Evolutionary conservation across 2,888 invertebrate genomes (phyloP).

Genomic region (Leucophenga maculata): DNA sequence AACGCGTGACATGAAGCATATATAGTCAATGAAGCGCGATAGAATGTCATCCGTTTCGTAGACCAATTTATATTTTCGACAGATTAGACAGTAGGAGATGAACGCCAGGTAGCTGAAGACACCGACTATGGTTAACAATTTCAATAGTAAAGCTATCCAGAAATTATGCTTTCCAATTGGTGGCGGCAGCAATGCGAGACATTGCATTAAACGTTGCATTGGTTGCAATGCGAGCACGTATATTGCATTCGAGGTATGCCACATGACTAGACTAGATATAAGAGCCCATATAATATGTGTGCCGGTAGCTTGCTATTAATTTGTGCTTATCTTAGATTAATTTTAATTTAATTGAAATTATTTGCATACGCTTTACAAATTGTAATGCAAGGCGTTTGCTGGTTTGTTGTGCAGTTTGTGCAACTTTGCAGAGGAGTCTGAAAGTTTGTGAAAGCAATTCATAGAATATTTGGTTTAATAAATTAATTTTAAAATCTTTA

Average conservation of each 20-base stretch:
- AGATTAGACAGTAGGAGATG: constrained; percentile 37
- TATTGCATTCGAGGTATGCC: constrained; percentile 40
- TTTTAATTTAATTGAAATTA: no score
- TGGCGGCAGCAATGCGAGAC: constrained; percentile 45
- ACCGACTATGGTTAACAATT: constrained; percentile 26
- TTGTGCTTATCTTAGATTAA: no score
- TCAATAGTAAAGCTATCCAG: constrained; percentile 20
- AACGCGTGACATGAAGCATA: constrained; percentile 41
- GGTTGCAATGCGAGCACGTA: constrained; percentile 45
- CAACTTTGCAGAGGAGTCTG: no score
- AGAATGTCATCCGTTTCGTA: constrained; percentile 51
- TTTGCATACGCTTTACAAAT: neutral
- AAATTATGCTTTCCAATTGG: neutral
- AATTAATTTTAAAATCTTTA: no score
- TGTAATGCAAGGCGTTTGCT: neutral
- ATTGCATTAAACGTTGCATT: constrained; percentile 49
- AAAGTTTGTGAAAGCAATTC: no score
- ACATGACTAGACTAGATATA: constrained; percentile 51
- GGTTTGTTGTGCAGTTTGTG: no score
- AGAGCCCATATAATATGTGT: no score
- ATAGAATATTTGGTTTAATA: no score
- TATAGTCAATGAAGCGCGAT: constrained; percentile 49
- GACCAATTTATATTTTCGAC: constrained; percentile 38
- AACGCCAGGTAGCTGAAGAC: constrained; percentile 24
- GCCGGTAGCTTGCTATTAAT: no score